Base-by-base conservation (phyloP, 2,113 vertebrate genomes). In the Falco punctatus region DNA sequence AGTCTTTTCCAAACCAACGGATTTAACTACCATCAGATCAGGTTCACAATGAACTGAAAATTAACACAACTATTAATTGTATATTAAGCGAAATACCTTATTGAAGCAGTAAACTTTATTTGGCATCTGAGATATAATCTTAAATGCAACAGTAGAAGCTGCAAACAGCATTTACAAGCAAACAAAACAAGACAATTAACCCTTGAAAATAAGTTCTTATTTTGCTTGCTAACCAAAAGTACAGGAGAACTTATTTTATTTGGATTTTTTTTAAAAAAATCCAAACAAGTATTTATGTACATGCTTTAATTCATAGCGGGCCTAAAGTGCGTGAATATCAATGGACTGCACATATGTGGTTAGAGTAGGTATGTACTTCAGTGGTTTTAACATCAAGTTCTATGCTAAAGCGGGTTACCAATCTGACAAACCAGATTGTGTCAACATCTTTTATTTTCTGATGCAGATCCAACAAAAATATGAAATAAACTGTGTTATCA, bases 201-300 rank as follows among this genome's bases (percentile, higher is more conserved):
- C 4, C 4, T 69, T 26, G 21, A 64, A 88, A 77, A 49, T 9
- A 48, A 35, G 6, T 49, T 44, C 3, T 52, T 0, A n/a, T n/a
- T 80, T 71, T 87, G 2, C 7, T 11, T 35, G 4, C 8, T 52
- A 72, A 26, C 5, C 11, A 70, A 49, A 80, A 74, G 13, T 22
- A 48, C 0, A 1, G 15, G 78, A 58, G 3, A 90, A 46, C 2
- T 46, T 49, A 6, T 2, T 40, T 69, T 1, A 0, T 30, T n/a
- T 42, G 22, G 14, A 19, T 71, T 54, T 28, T 35, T 35, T 35
- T 35, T 28, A 17, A n/a, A 62, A 42, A 40, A 27, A 15, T 1
- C 1, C 38, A 42, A 42, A 42, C 42, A 38, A 10, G 38, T 58
- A 12, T 48, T 52, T 86, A 16, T 21, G 2, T 61, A 14, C 9